Conservation (phyloP, 2,888 invertebrate genomes). For the Coenonympha glycerion region DNA sequence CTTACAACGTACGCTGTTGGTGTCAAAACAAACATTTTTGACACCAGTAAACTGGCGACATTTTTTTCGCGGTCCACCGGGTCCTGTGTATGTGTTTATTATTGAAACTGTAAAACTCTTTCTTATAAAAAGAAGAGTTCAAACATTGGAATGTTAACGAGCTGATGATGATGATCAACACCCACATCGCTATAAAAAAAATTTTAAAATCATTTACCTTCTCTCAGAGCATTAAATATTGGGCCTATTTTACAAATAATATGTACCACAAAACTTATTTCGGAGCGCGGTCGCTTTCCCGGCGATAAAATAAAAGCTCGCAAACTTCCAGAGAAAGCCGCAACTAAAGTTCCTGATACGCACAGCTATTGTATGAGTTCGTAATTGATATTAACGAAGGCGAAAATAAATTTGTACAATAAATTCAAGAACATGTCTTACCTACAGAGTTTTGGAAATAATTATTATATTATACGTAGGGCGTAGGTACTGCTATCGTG, state of each 20-base stretch:
- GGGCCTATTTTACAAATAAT: background rate
- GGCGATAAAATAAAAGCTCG: background rate
- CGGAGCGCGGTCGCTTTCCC: background rate
- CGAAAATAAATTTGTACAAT: conserved; percentile 10
- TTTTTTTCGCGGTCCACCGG: too few relatives aligned
- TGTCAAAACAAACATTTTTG: too few relatives aligned
- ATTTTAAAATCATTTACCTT: background rate
- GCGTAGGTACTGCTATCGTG: too few relatives aligned
- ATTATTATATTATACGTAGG: too few relatives aligned
- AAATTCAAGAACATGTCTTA: conserved; percentile 8
- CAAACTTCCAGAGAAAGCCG: conserved; percentile 12
- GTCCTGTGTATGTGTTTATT: too few relatives aligned
- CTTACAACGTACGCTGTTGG: too few relatives aligned
- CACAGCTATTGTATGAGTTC: conserved; percentile 15
- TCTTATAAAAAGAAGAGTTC: too few relatives aligned
- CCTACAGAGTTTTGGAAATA: background rate
- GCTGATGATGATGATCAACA: too few relatives aligned
- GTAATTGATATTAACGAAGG: conserved; percentile 21
- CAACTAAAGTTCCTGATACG: conserved; percentile 20
- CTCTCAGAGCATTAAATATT: background rate
- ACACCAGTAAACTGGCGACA: too few relatives aligned
- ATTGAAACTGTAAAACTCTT: too few relatives aligned
- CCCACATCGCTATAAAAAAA: too few relatives aligned
- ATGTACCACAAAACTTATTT: background rate
- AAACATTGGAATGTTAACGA: too few relatives aligned